Evolutionary conservation across 2,888 invertebrate genomes (phyloP).

Genomic region (Dorcus hopei): DNA sequence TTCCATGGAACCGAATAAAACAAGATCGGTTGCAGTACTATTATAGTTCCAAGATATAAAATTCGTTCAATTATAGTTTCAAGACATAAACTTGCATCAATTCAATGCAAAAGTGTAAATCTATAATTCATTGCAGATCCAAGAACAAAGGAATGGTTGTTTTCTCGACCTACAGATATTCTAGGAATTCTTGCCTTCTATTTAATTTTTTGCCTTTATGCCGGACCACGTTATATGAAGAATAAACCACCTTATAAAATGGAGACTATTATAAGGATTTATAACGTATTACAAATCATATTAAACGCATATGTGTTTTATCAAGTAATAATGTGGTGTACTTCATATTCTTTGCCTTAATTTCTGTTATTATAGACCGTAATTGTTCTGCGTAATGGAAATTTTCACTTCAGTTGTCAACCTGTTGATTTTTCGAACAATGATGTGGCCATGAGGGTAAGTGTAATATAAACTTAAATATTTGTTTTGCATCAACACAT

Average conservation of each 20-base stretch:
- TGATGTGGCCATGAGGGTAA: slow-evolving; percentile 48
- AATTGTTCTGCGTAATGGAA: not conserved
- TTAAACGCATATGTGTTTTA: slow-evolving; percentile 55
- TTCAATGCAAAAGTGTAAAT: too few relatives aligned
- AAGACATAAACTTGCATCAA: too few relatives aligned
- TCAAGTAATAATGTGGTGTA: slow-evolving; percentile 49
- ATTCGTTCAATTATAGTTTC: too few relatives aligned
- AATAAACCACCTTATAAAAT: slow-evolving; percentile 63
- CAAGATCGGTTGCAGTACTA: too few relatives aligned
- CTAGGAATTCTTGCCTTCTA: slow-evolving; percentile 60
- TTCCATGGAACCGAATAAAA: too few relatives aligned
- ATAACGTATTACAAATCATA: slow-evolving; percentile 66
- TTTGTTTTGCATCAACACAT: not conserved
- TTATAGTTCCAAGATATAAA: too few relatives aligned
- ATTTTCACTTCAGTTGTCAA: slow-evolving; percentile 59
- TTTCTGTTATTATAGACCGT: slow-evolving; percentile 47
- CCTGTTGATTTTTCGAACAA: slow-evolving; percentile 61
- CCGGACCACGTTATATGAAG: slow-evolving; percentile 73
- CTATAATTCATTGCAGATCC: slow-evolving; percentile 53
- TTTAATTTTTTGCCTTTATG: slow-evolving; percentile 65
- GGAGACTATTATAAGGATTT: slow-evolving; percentile 61
- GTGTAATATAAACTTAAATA: not conserved
- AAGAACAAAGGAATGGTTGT: slow-evolving; percentile 62
- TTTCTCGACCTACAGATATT: slow-evolving; percentile 66
- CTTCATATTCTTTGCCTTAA: slow-evolving; percentile 44